Base-by-base conservation (phyloP, 2,797 vertebrate species). In the Cyprinodon diabolis region DNA sequence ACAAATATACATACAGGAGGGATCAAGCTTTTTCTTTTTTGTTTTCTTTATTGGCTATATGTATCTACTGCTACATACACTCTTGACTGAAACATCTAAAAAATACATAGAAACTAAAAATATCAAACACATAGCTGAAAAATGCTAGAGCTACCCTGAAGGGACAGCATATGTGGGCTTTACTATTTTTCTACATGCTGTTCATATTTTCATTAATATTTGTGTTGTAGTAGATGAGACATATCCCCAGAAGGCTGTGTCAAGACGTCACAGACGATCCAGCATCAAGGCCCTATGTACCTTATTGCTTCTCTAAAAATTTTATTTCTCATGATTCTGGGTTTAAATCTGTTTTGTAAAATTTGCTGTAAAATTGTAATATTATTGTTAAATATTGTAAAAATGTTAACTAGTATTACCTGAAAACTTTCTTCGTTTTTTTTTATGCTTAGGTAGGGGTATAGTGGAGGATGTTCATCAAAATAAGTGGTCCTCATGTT, bases 81-180 rank as follows among this genome's bases (percentile, higher is more conserved):
- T 66, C 54, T 57, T 47, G 55, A 47, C 47, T 14, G 45, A 80
- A 7, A 69, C 70, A 43, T 78, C 56, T 0, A 71, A 84, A 75
- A 71, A 56, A 9, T 15, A 76, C 49, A 80, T 71, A 83, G 71
- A 72, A 71, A 78, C 74, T 76, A 15, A 81, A 80, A 82, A 65
- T 71, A 76, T 69, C 74, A 70, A 69, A 84, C 71, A 77, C 77
- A 62, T 68, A 62, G 48, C 21, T 25, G 66, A 74, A 37, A 66
- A 68, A 71, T 0, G 7, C 35, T 52, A n/a, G 37, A 70, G 65
- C 60, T 15, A 63, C 72, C 35, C 19, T 79, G 66, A 74, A 9
- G 23, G 23, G 72, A 78, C 23, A 69, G 51, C 49, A 11, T 68
- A 43, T 51, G 13, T 54, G 45, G 70, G 54, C 72, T 3, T 52